phyloP scores from a whole-genome alignment of 2,113 vertebrate species.

The Odontophorus gujanensis region DNA sequence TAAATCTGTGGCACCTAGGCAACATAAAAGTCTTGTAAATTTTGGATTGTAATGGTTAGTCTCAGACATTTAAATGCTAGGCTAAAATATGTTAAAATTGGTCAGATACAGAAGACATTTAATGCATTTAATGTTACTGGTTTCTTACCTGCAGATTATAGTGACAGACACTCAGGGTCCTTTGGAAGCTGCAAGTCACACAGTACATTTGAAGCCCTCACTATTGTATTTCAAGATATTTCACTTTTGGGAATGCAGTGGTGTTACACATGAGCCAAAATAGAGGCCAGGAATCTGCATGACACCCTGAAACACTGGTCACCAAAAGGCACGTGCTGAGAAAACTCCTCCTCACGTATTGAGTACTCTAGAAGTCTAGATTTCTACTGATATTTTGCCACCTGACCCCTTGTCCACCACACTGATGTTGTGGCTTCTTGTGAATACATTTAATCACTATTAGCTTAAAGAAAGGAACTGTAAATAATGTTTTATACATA shows the following conservation, averaged over 20 bases:
- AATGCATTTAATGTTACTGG: background rate
- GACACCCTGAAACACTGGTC: background rate
- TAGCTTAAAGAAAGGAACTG: background rate
- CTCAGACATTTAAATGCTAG: background rate
- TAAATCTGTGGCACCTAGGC: background rate
- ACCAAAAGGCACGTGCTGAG: background rate
- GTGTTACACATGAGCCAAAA: background rate
- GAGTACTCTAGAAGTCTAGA: background rate
- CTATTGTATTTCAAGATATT: background rate
- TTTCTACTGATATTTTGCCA: background rate
- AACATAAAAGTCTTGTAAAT: background rate
- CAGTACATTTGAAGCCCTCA: background rate
- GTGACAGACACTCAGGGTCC: background rate
- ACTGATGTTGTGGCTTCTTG: background rate
- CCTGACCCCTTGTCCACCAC: background rate
- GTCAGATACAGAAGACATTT: background rate
- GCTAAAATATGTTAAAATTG: background rate
- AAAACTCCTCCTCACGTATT: background rate
- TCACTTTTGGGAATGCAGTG: background rate
- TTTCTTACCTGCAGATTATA: background rate
- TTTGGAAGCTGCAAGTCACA: background rate
- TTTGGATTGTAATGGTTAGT: background rate
- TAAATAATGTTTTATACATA: background rate
- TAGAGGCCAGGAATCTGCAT: background rate
- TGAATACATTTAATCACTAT: background rate